Evolutionary conservation across 2,797 vertebrate species (phyloP).

Genomic region (Premnoplex brunnescens): DNA sequence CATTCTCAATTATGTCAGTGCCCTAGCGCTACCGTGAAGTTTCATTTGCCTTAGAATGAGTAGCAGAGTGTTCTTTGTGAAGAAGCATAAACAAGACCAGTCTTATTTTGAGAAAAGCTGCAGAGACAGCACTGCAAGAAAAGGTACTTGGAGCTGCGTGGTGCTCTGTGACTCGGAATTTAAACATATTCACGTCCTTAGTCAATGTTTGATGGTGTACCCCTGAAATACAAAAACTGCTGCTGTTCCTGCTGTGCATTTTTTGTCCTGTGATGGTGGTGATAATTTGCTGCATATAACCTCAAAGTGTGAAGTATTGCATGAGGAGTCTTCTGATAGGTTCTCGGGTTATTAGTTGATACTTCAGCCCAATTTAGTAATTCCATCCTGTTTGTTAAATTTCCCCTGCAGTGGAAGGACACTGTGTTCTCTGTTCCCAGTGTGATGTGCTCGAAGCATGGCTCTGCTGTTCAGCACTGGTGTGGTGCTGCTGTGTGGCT

Average conservation of each 20-base stretch:
- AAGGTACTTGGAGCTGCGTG: background rate
- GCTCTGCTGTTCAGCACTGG: background rate
- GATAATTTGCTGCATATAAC: background rate
- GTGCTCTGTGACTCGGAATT: background rate
- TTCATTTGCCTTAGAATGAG: background rate
- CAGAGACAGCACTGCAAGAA: background rate
- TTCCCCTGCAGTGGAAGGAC: background rate
- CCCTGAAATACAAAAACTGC: background rate
- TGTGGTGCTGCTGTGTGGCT: background rate
- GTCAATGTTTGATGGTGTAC: background rate
- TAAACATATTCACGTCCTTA: background rate
- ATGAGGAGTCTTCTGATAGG: background rate
- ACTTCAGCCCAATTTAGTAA: background rate
- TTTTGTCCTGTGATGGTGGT: background rate
- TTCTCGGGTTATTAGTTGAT: background rate
- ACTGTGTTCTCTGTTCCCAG: accelerated
- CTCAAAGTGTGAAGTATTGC: background rate
- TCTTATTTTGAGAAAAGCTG: background rate
- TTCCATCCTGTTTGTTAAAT: background rate
- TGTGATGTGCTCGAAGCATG: background rate
- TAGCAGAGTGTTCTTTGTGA: background rate
- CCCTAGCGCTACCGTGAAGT: background rate
- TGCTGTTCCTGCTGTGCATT: background rate
- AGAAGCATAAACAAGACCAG: background rate
- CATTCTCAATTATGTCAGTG: background rate